Conservation (phyloP, 2,888 invertebrate genomes). For the Pachycephus smyrnensis region DNA sequence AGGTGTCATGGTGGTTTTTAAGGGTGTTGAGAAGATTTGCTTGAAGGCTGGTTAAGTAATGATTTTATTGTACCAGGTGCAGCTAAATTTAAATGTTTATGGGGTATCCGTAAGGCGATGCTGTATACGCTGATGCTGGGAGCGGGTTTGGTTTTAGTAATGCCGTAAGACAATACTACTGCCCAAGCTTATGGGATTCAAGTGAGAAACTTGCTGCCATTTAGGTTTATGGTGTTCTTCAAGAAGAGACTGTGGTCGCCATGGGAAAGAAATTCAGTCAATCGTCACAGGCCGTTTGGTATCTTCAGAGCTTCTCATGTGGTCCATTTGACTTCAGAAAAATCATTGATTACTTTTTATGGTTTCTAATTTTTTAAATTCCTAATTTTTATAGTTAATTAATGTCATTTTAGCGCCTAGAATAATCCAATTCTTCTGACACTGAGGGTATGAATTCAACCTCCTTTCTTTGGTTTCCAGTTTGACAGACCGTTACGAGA, state of each 20-base stretch:
- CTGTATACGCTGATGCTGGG: not conserved
- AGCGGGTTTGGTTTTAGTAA: not conserved
- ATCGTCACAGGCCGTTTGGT: not conserved
- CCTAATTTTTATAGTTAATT: not conserved
- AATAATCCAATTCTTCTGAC: not conserved
- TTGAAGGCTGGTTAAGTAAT: constrained; percentile 34
- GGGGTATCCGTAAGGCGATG: constrained; percentile 27
- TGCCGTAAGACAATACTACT: not conserved
- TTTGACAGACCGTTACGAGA: not conserved
- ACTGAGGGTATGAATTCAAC: not conserved
- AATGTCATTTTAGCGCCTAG: not conserved
- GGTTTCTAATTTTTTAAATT: not conserved
- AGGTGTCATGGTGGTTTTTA: constrained; percentile 8
- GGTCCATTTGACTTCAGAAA: too few species aligned
- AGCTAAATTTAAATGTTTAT: constrained; percentile 35
- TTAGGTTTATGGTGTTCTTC: not conserved
- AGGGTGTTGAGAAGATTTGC: constrained; percentile 13
- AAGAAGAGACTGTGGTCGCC: not conserved
- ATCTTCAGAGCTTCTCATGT: not conserved
- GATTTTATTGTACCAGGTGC: constrained; percentile 24
- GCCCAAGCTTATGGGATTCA: not conserved
- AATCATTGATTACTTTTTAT: too few species aligned
- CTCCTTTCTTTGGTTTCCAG: not conserved
- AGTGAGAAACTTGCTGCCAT: not conserved
- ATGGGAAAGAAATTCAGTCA: not conserved